Base-by-base conservation (phyloP, 2,888 invertebrate genomes). In the Aleiodes alternator region DNA sequence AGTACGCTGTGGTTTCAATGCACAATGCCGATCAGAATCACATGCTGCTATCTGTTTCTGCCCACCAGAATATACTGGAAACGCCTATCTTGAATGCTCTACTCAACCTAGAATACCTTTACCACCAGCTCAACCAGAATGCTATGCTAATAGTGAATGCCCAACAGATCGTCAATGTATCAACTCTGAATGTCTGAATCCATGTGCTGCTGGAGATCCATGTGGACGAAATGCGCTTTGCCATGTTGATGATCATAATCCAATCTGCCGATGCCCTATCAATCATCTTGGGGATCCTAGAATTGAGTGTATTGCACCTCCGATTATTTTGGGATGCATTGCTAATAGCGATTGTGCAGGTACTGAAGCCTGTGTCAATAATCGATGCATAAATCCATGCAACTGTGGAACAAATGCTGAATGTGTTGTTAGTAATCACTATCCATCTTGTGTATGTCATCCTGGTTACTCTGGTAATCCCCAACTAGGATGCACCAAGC, bases 401-500 rank as follows among this genome's bases (percentile, higher is more conserved):
- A 95, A 95, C 84, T 96, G 96, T 84, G 97, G 97, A 66, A 91
- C 93, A 1, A 94, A 96, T 85, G 94, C 97, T 5, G 95, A 96
- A 82, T 97, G 97, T 87, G 92, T 92, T 76, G 96, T 97, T 11
- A 91, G 93, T 71, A 94, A 95, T 88, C 97, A 97, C 87, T 95
- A 96, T 89, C 96, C 97, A 14, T 94, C 95, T 14, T 97, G 97
- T 87, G 94, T 92, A 83, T 97, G 97, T 87, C 92, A 93, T 84
- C 92, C 94, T 51, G 96, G 96, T 69, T 96, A 93, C 88, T 95
- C 96, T 55, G 97, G 97, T 85, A 96, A 96, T 89, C 96, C 96
- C 23, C 96, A 95, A 90, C 91, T 92, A 73, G 95, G 95, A 69
- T 97, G 97, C 85, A 91, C 92, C 34, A 95, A 95, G 82, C 80